These are phyloP conservation scores for Zele albiditarsus DNA, from an alignment of 2,888 invertebrate species.

Conservation along the genomic window DNA sequence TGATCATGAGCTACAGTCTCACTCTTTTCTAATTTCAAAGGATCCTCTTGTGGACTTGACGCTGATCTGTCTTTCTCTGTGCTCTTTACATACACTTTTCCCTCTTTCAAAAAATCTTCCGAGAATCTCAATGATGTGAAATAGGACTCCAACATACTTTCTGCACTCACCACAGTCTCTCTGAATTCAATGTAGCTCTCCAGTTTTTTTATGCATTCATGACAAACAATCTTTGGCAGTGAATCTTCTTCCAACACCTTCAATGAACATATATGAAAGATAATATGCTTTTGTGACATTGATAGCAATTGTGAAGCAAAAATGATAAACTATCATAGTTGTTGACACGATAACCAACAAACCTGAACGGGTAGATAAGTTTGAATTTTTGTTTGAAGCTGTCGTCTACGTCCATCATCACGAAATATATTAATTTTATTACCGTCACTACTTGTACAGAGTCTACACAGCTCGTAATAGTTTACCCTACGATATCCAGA, in stretches of 20 bases:
- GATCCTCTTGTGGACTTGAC: slow-evolving; percentile 60
- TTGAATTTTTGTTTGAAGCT: slow-evolving; percentile 79
- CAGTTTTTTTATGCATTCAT: slow-evolving; percentile 78
- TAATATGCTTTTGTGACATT: neutral
- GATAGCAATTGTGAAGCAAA: neutral
- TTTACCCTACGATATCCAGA: slow-evolving; percentile 81
- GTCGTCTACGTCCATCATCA: slow-evolving; percentile 78
- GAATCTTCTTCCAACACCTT: slow-evolving; percentile 81
- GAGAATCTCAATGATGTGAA: slow-evolving; percentile 77
- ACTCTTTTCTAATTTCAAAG: slow-evolving; percentile 60
- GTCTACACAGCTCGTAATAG: slow-evolving; percentile 81
- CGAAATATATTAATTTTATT: slow-evolving; percentile 81
- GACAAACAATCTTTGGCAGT: slow-evolving; percentile 81
- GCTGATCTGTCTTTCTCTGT: slow-evolving; percentile 64
- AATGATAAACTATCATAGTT: neutral
- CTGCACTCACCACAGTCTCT: slow-evolving; percentile 79
- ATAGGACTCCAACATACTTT: slow-evolving; percentile 80
- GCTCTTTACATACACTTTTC: slow-evolving; percentile 74
- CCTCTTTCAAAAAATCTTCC: slow-evolving; percentile 78
- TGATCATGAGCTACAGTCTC: slow-evolving; percentile 46
- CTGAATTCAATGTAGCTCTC: slow-evolving; percentile 79
- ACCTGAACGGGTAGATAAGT: slow-evolving; percentile 79
- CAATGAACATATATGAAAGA: slow-evolving; percentile 50
- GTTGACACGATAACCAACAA: slow-evolving; percentile 53
- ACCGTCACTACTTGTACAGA: slow-evolving; percentile 80